Evolutionary conservation across 2,888 invertebrate species (phyloP), one percentile per base, ranked within the genome.

Genomic region (Drosophila limbata): DNA sequence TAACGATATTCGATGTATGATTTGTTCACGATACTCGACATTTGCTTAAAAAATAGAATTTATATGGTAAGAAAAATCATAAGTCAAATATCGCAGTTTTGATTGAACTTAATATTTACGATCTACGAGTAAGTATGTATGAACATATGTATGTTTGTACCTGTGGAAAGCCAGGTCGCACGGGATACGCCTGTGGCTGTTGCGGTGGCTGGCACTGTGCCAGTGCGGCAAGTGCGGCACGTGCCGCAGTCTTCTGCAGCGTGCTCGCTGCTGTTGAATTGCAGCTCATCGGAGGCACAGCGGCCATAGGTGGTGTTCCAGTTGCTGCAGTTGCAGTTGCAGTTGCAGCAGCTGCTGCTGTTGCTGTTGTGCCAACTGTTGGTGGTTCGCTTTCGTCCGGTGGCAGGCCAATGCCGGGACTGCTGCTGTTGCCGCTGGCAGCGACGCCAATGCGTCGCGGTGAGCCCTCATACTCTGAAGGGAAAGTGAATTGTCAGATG

Each of bases 101-200:
- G 25, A 25, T 5, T 25, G 1, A 25, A 5, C 1, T 5, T 5
- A 25, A 5, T 25, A 25, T 57, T 8, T 53, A 53, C 11, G 21
- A 45, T 45, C 21, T 5, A 25, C 4, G 21, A 5, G 21, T 4
- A 4, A 25, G 21, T 25, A 5, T 25, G 5, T 25, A 25, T 25
- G 21, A n/a, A n/a, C n/a, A n/a, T n/a, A n/a, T 25, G 5, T 25
- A 45, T 44, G 8, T 19, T 3, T 4, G 15, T 81, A 92, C 92
- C 94, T 97, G 97, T 72, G 97, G 97, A 93, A 97, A 97, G 15
- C 97, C 98, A 52, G 97, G 97, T 82, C 97, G 94, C 45, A 97
- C 96, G 70, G 96, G 95, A 91, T 96, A 95, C 17, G 64, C 59
- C 51, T 88, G 88, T 11, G 70, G 37, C 62, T 68, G 73, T 51